Conservation (phyloP, 1,140 invertebrate species). For the Anthonomus grandis region DNA sequence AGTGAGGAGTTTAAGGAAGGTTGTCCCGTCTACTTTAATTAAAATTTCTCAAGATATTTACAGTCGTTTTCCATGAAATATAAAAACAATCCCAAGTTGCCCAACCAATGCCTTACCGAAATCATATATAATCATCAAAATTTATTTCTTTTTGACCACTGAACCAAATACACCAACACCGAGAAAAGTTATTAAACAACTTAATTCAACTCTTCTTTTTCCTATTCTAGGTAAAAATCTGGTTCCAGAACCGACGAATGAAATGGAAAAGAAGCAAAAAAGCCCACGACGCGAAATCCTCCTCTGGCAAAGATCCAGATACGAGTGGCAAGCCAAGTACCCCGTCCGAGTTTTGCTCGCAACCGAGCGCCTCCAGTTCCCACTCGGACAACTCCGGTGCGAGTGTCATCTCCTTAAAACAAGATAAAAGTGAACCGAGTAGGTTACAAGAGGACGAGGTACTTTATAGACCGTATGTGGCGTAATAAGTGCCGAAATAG, state of each 20-base stretch:
- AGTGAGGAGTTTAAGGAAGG: too few relatives aligned
- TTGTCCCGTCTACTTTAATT: too few relatives aligned
- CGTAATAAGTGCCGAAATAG: slow-evolving; percentile 40
- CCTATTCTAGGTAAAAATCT: slow-evolving; percentile 89
- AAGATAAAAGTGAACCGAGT: slow-evolving; percentile 16
- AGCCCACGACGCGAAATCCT: slow-evolving; percentile 68
- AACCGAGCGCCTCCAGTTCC: slow-evolving; percentile 23
- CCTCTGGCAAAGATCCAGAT: slow-evolving; percentile 32
- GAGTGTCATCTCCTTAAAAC: neutral
- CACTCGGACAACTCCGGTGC: slow-evolving; percentile 18
- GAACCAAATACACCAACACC: too few relatives aligned
- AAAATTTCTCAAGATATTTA: too few relatives aligned
- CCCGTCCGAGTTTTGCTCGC: slow-evolving; percentile 18
- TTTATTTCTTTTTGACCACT: too few relatives aligned
- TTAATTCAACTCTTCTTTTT: too few relatives aligned
- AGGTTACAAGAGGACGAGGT: slow-evolving; percentile 38
- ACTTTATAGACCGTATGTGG: slow-evolving; percentile 47
- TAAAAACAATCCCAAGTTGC: too few relatives aligned
- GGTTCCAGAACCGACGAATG: slow-evolving; percentile 95
- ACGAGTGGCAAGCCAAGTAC: slow-evolving; percentile 13
- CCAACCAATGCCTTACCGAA: too few relatives aligned
- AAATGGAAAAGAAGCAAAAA: slow-evolving; percentile 96
- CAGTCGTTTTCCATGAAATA: too few relatives aligned
- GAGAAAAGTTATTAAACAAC: too few relatives aligned
- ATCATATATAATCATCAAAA: too few relatives aligned